Conservation (phyloP, 2,113 vertebrate genomes). For the Catharus bicknelli region DNA sequence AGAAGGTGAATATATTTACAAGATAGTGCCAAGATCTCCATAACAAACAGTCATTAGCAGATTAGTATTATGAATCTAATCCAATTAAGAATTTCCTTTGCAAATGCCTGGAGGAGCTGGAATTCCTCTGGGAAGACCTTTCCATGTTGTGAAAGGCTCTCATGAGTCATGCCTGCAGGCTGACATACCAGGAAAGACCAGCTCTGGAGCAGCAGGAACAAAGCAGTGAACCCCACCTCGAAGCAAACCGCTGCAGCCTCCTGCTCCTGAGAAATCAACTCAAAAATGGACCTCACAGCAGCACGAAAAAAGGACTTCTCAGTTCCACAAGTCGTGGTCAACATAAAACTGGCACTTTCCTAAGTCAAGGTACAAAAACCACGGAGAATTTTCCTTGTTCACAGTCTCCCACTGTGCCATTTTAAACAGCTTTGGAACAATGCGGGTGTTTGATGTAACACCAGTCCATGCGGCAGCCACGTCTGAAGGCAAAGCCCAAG, state of each 20-base stretch:
- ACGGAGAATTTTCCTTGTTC: background rate
- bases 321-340: background rate
- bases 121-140: constrained; percentile 62
- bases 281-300: background rate
- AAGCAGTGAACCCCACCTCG: background rate
- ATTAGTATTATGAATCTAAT: constrained; percentile 63
- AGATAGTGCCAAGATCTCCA: constrained; percentile 47
- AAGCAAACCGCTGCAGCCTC: background rate
- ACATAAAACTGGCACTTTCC: background rate
- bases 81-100: constrained; percentile 67
- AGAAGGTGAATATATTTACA: constrained; percentile 56
- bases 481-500: background rate
- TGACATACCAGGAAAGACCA: constrained; percentile 54
- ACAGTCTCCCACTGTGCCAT: background rate
- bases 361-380: background rate
- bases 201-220: background rate
- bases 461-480: background rate
- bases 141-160: constrained; percentile 43
- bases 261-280: background rate
- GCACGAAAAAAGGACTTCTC: background rate
- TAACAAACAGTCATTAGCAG: constrained; percentile 58
- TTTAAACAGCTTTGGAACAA: background rate
- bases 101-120: constrained; percentile 55
- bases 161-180: constrained; percentile 36
- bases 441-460: background rate